Evolutionary conservation across 2,888 invertebrate species (phyloP).

Genomic region (Notodonta ziczac): DNA sequence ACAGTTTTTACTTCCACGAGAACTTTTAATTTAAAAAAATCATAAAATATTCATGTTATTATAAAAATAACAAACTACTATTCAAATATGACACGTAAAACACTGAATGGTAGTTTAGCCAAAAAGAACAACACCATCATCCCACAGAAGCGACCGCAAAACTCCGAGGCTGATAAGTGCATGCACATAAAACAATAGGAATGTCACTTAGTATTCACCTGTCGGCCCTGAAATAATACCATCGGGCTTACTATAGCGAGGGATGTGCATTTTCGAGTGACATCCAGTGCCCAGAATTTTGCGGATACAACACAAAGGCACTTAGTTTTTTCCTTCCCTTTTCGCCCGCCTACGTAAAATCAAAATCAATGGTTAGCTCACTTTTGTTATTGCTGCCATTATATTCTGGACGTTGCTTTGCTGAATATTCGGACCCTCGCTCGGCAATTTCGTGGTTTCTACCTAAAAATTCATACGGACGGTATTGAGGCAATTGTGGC

Average conservation of each 20-base stretch:
- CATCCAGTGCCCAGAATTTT: constrained; percentile 69
- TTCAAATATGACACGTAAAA: not conserved
- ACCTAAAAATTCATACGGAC: constrained; percentile 62
- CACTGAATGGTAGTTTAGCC: not conserved
- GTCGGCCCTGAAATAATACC: constrained; percentile 69
- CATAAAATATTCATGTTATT: too few relatives aligned
- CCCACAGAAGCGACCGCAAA: constrained; percentile 21
- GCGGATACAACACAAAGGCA: constrained; percentile 72
- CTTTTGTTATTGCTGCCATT: constrained; percentile 80
- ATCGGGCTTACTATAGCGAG: constrained; percentile 56
- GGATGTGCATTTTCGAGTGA: constrained; percentile 60
- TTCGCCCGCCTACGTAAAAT: constrained; percentile 63
- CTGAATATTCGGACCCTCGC: constrained; percentile 51
- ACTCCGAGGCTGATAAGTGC: constrained; percentile 46
- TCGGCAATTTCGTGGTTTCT: constrained; percentile 46
- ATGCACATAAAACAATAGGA: constrained; percentile 57
- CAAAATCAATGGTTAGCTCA: constrained; percentile 82
- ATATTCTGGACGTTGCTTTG: constrained; percentile 60
- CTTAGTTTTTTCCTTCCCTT: constrained; percentile 62
- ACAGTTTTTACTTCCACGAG: too few relatives aligned
- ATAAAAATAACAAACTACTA: too few relatives aligned
- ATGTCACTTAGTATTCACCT: constrained; percentile 74
- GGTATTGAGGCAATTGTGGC: constrained; percentile 41
- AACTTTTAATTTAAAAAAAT: not conserved
- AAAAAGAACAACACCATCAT: constrained; percentile 16